Conservation (phyloP, 1,140 invertebrate genomes). For the Trypoxylus dichotomus region DNA sequence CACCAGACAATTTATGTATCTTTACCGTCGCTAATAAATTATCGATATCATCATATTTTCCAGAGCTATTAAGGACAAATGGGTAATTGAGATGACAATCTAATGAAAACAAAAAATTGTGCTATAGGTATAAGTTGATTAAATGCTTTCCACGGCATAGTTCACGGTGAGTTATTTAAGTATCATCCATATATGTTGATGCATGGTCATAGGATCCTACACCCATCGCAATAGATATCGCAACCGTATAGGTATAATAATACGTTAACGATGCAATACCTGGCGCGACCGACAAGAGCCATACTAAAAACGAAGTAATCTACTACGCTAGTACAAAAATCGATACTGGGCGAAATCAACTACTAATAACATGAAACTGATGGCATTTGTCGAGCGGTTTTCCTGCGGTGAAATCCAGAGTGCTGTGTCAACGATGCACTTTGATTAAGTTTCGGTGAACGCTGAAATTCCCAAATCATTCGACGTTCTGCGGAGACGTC, state of each 20-base stretch:
- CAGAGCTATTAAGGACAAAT: background rate
- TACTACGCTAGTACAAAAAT: background rate
- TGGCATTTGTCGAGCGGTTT: background rate
- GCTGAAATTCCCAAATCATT: background rate
- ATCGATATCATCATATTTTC: background rate
- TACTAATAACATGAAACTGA: slow-evolving; percentile 3
- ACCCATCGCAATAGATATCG: background rate
- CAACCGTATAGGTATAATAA: background rate
- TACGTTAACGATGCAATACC: background rate
- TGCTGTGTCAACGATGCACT: background rate
- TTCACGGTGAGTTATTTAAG: background rate
- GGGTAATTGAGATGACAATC: background rate
- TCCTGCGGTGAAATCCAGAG: background rate
- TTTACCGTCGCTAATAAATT: background rate
- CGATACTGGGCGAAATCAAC: background rate
- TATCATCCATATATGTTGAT: background rate
- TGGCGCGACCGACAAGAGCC: background rate
- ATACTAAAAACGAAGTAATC: background rate
- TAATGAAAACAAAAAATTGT: background rate
- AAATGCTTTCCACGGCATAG: background rate
- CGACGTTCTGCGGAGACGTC: background rate
- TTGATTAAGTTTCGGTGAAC: slow-evolving; percentile 1
- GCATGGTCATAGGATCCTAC: background rate
- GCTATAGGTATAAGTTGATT: background rate
- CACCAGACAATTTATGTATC: background rate